These are phyloP conservation scores for Cabera pusaria DNA, from an alignment of 2,888 invertebrate genomes.

Conservation along the genomic window DNA sequence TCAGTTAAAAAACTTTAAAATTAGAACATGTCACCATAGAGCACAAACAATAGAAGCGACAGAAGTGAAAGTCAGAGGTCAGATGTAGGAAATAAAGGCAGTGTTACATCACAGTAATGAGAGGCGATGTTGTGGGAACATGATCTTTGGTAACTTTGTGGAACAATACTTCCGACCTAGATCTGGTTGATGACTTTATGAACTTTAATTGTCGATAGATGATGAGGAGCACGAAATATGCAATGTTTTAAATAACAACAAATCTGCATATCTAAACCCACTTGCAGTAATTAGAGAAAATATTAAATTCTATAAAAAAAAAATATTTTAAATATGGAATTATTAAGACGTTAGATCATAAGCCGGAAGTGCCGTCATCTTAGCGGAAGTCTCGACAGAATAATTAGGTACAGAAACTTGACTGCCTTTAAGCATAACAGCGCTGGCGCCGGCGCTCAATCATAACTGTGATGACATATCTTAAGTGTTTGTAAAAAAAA, in stretches of 20 bases:
- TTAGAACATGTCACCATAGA: slow-evolving; percentile 23
- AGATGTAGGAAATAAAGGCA: slow-evolving; percentile 36
- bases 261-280: no score
- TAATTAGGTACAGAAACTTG: slow-evolving; percentile 47
- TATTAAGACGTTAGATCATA: slow-evolving; percentile 42
- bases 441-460: no score
- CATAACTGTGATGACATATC: no score
- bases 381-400: slow-evolving; percentile 48
- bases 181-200: slow-evolving; percentile 1
- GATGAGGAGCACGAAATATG: no score
- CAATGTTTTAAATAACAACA: no score
- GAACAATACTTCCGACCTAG: slow-evolving; percentile 10
- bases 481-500: no score
- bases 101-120: slow-evolving; percentile 43
- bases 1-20: slow-evolving; percentile 18
- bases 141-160: slow-evolving; percentile 31
- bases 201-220: no score
- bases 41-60: slow-evolving; percentile 24
- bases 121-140: slow-evolving; percentile 33
- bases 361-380: slow-evolving; percentile 32
- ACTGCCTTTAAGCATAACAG: slow-evolving; percentile 28
- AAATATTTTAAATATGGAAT: no score
- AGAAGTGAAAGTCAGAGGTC: slow-evolving; percentile 33
- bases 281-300: no score
- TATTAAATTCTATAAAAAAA: no score